phyloP scores from a whole-genome alignment of 1,140 invertebrate genomes.

The Halesus radiatus region DNA sequence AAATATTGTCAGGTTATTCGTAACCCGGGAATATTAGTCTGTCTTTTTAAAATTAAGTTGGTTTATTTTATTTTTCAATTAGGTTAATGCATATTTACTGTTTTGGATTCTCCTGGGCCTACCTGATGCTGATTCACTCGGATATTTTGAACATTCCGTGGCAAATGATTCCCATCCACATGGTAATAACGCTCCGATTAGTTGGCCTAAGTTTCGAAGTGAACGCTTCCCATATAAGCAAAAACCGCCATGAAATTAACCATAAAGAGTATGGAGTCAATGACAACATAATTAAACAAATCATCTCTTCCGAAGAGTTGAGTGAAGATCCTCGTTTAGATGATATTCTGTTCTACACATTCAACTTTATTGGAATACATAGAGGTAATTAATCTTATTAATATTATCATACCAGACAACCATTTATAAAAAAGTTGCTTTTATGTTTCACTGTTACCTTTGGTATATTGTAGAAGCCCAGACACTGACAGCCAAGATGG shows the following conservation, averaged over 20 bases:
- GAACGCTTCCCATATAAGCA: slow-evolving; percentile 52
- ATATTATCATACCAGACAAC: too few species aligned
- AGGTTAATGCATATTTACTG: slow-evolving; percentile 19
- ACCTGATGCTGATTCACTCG: slow-evolving; percentile 6
- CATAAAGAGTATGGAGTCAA: slow-evolving; percentile 32
- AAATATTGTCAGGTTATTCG: too few species aligned
- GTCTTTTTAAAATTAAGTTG: background rate
- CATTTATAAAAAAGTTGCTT: too few species aligned
- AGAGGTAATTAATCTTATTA: slow-evolving; percentile 59
- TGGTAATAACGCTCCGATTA: slow-evolving; percentile 62
- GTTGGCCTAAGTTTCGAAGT: slow-evolving; percentile 65
- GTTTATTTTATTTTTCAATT: slow-evolving; percentile 1
- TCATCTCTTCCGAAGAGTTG: background rate
- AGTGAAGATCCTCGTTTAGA: slow-evolving; percentile 57
- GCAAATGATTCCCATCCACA: slow-evolving; percentile 60
- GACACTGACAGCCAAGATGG: too few species aligned
- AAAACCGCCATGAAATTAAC: slow-evolving; percentile 4
- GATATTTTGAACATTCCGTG: background rate
- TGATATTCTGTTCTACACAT: slow-evolving; percentile 64
- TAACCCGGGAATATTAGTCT: too few species aligned
- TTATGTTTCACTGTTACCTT: too few species aligned
- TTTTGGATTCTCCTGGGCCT: slow-evolving; percentile 13
- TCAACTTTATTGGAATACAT: slow-evolving; percentile 65
- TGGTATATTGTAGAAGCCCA: too few species aligned
- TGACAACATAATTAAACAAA: slow-evolving; percentile 44